Evolutionary conservation across 37 sponge, comb jelly and placozoan species (phyloP).

Genomic region (Theonella swinhoei): DNA sequence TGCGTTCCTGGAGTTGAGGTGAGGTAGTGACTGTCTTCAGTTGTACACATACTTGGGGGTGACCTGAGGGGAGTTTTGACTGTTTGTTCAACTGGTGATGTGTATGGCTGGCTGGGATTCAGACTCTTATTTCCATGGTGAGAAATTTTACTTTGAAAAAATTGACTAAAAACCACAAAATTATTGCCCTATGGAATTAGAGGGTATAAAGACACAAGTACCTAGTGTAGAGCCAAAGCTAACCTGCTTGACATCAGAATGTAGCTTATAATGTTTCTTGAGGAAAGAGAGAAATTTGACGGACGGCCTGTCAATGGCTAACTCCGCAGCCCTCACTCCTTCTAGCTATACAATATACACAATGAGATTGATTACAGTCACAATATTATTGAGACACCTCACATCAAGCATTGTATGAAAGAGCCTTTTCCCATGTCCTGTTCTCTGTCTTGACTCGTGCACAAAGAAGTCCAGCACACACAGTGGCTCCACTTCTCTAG

Average conservation of each 20-base stretch:
- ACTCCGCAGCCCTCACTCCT: slow-evolving; percentile 47
- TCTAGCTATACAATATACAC: slow-evolving; percentile 70
- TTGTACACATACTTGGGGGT: not conserved
- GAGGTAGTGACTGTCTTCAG: not conserved
- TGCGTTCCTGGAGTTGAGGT: not conserved
- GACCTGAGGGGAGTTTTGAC: not conserved
- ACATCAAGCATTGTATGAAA: slow-evolving; percentile 91
- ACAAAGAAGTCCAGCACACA: slow-evolving; percentile 98
- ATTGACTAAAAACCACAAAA: slow-evolving; percentile 89
- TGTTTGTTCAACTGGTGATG: not conserved
- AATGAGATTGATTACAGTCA: not conserved
- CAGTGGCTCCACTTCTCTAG: slow-evolving; percentile 80
- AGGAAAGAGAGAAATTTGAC: slow-evolving; percentile 84
- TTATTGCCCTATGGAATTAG: slow-evolving; percentile 77
- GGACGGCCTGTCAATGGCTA: slow-evolving; percentile 96
- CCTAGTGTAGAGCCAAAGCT: not conserved
- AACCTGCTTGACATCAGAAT: slow-evolving; percentile 75
- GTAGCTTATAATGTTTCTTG: slow-evolving; percentile 80
- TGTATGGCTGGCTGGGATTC: not conserved
- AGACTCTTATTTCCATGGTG: not conserved
- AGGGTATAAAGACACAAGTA: not conserved
- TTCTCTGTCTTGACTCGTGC: slow-evolving; percentile 89
- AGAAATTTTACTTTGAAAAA: slow-evolving; percentile 65
- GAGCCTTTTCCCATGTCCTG: slow-evolving; percentile 83
- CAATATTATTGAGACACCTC: not conserved